phyloP scores from a whole-genome alignment of 37 sponge, comb jelly and placozoan species.

The Amphimedon queenslandica region DNA sequence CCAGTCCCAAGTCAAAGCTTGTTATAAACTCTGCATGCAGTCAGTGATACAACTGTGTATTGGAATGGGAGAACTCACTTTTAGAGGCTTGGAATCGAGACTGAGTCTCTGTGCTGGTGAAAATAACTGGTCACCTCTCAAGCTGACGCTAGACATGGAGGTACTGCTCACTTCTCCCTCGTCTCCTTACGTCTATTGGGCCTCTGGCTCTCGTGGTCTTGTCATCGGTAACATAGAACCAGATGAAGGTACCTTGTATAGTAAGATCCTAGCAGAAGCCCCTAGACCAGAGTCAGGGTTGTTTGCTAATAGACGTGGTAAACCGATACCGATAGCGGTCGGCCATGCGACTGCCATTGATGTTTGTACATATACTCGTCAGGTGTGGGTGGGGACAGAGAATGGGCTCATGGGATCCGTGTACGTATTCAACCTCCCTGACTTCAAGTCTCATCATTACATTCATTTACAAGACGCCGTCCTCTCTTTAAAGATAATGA shows the following conservation, averaged over 20 bases:
- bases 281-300: constrained; percentile 67
- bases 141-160: constrained; percentile 58
- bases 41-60: constrained; percentile 50
- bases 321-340: constrained; percentile 70
- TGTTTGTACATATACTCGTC: constrained; percentile 52
- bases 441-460: constrained; percentile 67
- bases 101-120: constrained; percentile 78
- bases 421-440: constrained; percentile 79
- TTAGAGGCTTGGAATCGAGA: constrained; percentile 15
- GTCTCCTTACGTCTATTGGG: constrained; percentile 65
- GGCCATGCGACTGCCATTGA: constrained; percentile 69
- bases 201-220: constrained; percentile 76
- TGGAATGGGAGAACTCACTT: not conserved
- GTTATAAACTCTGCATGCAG: constrained; percentile 75
- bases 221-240: constrained; percentile 69
- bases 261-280: constrained; percentile 60
- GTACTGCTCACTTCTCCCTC: constrained; percentile 45
- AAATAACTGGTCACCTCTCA: constrained; percentile 59
- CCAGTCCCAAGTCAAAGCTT: constrained; percentile 28
- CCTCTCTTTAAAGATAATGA: constrained; percentile 60
- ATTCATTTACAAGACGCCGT: constrained; percentile 85
- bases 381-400: constrained; percentile 88
- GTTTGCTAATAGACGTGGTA: constrained; percentile 66
- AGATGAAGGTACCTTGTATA: constrained; percentile 25
- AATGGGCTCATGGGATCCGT: constrained; percentile 77